Evolutionary conservation across 2,888 invertebrate species (phyloP).

Genomic region (Melieria crassipennis): DNA sequence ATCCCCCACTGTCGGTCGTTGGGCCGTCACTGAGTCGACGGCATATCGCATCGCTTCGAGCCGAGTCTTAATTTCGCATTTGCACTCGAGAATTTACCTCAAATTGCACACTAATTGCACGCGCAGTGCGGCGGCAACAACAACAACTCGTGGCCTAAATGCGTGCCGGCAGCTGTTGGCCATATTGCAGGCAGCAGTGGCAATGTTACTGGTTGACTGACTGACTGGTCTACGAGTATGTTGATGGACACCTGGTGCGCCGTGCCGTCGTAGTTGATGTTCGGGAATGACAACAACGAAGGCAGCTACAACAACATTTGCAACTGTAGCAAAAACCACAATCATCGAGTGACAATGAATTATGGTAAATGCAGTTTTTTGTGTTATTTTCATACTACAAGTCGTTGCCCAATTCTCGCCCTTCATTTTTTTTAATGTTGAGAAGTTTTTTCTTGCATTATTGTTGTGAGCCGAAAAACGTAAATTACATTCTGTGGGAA

Average conservation of each 20-base stretch:
- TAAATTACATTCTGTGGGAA: neutral
- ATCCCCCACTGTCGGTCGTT: neutral
- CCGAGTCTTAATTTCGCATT: conserved; percentile 3
- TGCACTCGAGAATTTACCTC: conserved; percentile 6
- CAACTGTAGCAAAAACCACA: conserved; percentile 13
- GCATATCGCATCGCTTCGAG: neutral
- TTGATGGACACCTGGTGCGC: conserved; percentile 24
- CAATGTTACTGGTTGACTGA: neutral
- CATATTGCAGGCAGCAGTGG: neutral
- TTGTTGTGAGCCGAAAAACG: neutral
- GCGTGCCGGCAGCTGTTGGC: too few species aligned
- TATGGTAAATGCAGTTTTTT: neutral
- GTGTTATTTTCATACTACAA: too few species aligned
- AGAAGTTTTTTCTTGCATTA: neutral
- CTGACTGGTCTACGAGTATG: neutral
- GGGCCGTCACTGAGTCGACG: neutral
- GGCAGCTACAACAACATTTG: too few species aligned
- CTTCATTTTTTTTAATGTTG: too few species aligned
- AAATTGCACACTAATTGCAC: conserved; percentile 25
- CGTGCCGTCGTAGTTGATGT: neutral
- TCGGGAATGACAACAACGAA: neutral
- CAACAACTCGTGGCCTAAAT: neutral
- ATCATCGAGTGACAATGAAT: neutral
- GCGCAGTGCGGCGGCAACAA: neutral
- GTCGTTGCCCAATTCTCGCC: too few species aligned